Percentiles rank a stretch among this genome's conserved stretches.
Conservation (phyloP, 2,113 vertebrate species). For the Eudyptes chrysolophus region DNA sequence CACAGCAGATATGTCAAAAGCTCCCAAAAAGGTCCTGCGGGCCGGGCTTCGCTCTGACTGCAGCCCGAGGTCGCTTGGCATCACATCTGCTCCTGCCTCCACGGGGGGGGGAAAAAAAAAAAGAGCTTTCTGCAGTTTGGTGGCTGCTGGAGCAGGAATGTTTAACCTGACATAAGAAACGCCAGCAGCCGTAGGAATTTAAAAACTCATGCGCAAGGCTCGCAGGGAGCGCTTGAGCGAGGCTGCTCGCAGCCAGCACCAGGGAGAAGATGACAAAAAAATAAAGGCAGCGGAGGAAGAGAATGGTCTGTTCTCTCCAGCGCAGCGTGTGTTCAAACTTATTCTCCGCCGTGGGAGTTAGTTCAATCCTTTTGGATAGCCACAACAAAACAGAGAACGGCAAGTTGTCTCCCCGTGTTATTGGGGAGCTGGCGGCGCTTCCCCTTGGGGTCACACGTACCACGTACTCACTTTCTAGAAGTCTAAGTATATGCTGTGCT, state of each 20-base stretch:
- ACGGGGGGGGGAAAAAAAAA: not conserved
- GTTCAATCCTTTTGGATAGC: not conserved
- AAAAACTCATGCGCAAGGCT: not conserved
- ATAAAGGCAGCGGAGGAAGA: not conserved
- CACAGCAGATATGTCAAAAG: constrained; percentile 17
- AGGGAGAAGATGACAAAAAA: not conserved
- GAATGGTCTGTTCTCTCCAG: not conserved
- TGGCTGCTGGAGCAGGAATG: not conserved
- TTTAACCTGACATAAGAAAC: not conserved
- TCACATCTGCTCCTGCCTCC: not conserved
- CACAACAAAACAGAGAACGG: not conserved
- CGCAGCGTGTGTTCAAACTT: not conserved
- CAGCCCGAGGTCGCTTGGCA: not conserved
- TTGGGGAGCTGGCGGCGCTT: not conserved
- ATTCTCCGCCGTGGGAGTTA: rapidly evolving
- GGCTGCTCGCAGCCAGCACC: not conserved
- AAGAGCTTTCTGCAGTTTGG: not conserved
- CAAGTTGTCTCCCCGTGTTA: not conserved
- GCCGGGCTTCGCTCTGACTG: not conserved
- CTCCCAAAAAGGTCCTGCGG: constrained; percentile 19
- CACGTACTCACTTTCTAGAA: rapidly evolving
- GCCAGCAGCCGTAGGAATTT: not conserved
- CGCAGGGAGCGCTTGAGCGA: not conserved
- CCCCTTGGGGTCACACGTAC: not conserved
- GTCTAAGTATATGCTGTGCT: not conserved